Evolutionary conservation across 2,113 vertebrate species (phyloP), one percentile per base, ranked within the genome.

Genomic region (Seriola aureovittata): DNA sequence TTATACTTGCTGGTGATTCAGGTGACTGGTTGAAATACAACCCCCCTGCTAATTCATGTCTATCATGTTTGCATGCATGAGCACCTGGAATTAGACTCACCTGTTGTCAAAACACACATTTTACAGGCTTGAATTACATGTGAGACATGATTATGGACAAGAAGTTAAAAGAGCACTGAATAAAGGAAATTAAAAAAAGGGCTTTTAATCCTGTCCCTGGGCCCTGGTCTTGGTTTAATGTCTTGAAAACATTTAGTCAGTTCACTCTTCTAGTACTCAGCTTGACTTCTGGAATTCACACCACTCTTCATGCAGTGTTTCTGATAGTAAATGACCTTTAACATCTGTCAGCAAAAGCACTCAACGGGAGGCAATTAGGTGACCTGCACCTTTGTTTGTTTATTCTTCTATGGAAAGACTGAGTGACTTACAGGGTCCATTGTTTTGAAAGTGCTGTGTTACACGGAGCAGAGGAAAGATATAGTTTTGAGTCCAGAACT

Each of bases 321-420:
- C 71, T 78, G 78, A 84, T 62, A 52, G 65, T 77, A 90, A 90
- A 92, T 89, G 89, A 85, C 83, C 83, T 78, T 78, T 36, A 87
- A 74, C 87, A 71, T 89, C 88, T 90, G 84, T 91, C 93, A 89
- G 85, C 80, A 60, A 71, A 85, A 82, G 75, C 73, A 78, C 82
- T 91, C 81, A 80, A 65, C 48, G 5, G 66, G 78, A 86, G 76
- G 89, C 69, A 86, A 86, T 88, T 80, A 87, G 82, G 65, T 50
- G 77, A 86, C 84, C 88, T 58, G 38, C 57, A 77, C 78, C 74
- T 83, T 82, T 87, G 79, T 92, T 93, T 92, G 86, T 90, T 93
- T 90, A 65, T 81, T 79, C 85, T 87, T 44, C 81, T 65, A 75
- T 17, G 64, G 76, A 78, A 73, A 74, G 88, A 86, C 82, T 82